Evolutionary conservation across 2,888 invertebrate genomes (phyloP).

Genomic region (Lasioglossum figueresi): DNA sequence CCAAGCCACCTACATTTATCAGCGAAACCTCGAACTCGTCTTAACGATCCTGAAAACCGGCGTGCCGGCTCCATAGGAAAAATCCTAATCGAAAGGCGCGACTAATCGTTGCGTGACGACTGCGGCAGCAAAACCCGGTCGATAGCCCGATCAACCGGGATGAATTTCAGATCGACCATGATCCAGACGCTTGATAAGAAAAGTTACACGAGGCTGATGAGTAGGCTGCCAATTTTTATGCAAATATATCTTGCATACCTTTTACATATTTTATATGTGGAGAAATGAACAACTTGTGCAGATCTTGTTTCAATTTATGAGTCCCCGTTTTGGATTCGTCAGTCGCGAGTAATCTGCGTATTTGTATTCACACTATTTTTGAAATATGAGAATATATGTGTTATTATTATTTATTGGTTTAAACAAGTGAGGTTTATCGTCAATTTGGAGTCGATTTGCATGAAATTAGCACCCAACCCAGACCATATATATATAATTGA

Average conservation of each 20-base stretch:
- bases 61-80: constrained; percentile 45
- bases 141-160: constrained; percentile 41
- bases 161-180: constrained; percentile 48
- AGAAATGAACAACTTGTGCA: not conserved
- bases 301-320: not conserved
- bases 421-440: no score
- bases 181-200: constrained; percentile 33
- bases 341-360: no score
- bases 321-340: no score
- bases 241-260: not conserved
- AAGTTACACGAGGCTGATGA: not conserved
- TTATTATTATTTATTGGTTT: no score
- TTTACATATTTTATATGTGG: not conserved
- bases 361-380: no score
- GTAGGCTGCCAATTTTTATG: not conserved
- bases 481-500: no score
- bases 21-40: constrained; percentile 44
- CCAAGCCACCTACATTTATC: constrained; percentile 46
- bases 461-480: no score
- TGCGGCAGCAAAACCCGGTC: constrained; percentile 36
- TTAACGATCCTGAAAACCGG: constrained; percentile 59
- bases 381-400: no score
- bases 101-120: constrained; percentile 62
- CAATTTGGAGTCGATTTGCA: no score
- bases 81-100: constrained; percentile 61